Evolutionary conservation across 2,797 vertebrate species (phyloP), one percentile per base, ranked within the genome.

Genomic region (Bradypodion pumilum): DNA sequence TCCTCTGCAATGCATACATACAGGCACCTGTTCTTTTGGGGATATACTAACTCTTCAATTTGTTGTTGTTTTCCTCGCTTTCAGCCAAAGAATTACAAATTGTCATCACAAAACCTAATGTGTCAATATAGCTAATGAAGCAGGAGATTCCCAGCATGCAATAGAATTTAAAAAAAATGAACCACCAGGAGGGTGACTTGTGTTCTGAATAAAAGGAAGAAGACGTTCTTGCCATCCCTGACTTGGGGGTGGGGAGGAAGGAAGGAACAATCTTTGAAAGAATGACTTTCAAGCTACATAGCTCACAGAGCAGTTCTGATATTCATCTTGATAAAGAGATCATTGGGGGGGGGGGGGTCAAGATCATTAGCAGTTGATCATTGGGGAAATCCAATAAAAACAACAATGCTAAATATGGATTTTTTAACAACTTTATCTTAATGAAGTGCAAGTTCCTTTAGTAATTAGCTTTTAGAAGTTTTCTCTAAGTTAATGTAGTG

Each of bases 81-180:
- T 42, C 88, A 96, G 95, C 93, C 88, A 92, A 96, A 91, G 82
- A 94, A 95, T 96, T 94, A n/a, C 72, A 69, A 49, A 46, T 7
- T 69, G 63, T 85, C 63, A 76, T 70, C 62, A 29, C 78, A 62
- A 90, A 96, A 96, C 95, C 94, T 91, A 81, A 42, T 90, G 86
- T 95, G 94, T 95, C 94, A 85, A 95, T 96, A 95, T 78, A 63
- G 91, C 91, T 95, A 95, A 96, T 93, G 94, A 96, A 96, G 93
- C 88, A 89, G 93, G 91, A 94, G 94, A 95, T 93, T 89, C 40
- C 63, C 91, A 92, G 95, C 94, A 91, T 89, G 92, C 91, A 91
- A 86, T 89, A 87, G 94, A 92, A 96, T 96, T 92, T 95, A 94
- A 94, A 93, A 91, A 90, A 92, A 90, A 91, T 80, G 75, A 96